phyloP scores from a whole-genome alignment of 2,113 vertebrate species.

The Corythornis vintsioides region DNA sequence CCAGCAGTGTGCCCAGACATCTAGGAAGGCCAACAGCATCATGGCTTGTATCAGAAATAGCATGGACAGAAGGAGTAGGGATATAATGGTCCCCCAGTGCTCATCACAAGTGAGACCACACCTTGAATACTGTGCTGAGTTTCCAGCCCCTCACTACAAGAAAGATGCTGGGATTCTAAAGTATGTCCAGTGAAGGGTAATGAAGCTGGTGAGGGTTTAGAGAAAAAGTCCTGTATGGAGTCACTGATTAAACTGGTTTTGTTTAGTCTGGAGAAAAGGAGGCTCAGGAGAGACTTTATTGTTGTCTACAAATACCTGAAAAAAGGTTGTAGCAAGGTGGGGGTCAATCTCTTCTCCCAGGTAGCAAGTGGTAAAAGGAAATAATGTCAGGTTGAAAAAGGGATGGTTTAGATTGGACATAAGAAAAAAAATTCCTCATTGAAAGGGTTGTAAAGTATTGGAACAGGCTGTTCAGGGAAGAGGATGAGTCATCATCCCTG shows the following conservation, averaged over 20 bases:
- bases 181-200: accelerated
- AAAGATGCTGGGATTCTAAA: neutral
- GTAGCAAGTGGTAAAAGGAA: accelerated
- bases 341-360: accelerated
- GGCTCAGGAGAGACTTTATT: neutral
- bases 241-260: accelerated
- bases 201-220: accelerated
- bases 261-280: neutral
- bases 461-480: neutral
- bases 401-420: neutral
- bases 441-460: neutral
- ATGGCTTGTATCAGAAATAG: neutral
- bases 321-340: accelerated
- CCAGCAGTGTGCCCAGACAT: neutral
- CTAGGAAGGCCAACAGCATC: neutral
- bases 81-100: accelerated
- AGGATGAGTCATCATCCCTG: neutral
- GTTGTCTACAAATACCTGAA: accelerated
- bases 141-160: accelerated
- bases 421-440: neutral
- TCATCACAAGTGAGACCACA: accelerated
- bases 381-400: neutral
- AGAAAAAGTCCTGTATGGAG: neutral
- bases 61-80: neutral
- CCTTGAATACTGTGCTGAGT: accelerated